Evolutionary conservation across 2,888 invertebrate species (phyloP), one percentile per base, ranked within the genome.

Genomic region (Drosophila austrosaltans): DNA sequence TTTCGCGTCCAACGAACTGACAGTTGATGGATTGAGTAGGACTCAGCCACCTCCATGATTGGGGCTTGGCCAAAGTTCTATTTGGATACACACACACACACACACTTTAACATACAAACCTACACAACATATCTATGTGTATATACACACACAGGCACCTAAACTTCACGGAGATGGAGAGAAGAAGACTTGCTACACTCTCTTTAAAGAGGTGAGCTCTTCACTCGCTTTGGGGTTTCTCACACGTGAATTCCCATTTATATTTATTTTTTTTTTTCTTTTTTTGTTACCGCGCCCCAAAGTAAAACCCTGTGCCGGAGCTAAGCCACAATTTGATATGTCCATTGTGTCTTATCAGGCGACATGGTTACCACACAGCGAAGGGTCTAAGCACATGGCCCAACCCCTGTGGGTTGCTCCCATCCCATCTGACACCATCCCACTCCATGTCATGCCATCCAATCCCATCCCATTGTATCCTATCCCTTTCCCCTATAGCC

Each of bases 291-390:
- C 75, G 78, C 81, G 75, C 85, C 85, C 75, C 62, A 79, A 76
- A 73, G 73, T 76, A 66, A 67, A 72, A 66, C 72, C 80, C 77
- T 25, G n/a, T 16, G 25, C 40, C 36, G 25, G 20, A 79, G 82
- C 77, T 87, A 87, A 89, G 90, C 89, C 90, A 89, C 90, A 91
- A 87, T 90, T 90, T 90, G 90, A 90, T 89, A 87, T 91, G 91
- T 90, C 90, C 90, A 90, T 91, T 91, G 91, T 89, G 90, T 90
- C 90, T 90, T 90, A 90, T 91, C 90, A 90, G 88, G 82, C 89
- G 81, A 83, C 86, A 85, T 89, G 89, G 89, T 81, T 78, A 85
- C 87, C 87, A 75, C 87, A 85, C 79, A 79, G 77, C 84, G 80
- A 69, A 78, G 72, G 73, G 62, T 67, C 66, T 66, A 64, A 87